phyloP scores from a whole-genome alignment of 2,797 vertebrate genomes.

The Poecilia wingei region DNA sequence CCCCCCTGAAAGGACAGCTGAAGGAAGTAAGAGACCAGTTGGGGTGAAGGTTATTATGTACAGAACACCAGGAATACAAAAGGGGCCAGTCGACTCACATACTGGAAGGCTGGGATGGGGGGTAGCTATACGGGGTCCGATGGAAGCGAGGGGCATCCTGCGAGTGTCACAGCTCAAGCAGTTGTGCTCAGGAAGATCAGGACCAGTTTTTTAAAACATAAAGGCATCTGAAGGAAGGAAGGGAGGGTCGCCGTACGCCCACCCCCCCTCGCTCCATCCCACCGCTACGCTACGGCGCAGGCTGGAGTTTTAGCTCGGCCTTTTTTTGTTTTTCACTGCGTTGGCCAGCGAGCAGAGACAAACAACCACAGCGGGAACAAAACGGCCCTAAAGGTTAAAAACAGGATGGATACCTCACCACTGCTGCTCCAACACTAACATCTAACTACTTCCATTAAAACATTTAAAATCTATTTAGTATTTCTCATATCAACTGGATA shows the following conservation, averaged over 20 bases:
- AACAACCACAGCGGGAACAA: conserved; percentile 33
- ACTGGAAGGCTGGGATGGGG: conserved; percentile 49
- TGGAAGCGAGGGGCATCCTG: conserved; percentile 55
- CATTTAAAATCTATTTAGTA: conserved; percentile 28
- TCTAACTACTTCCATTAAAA: conserved; percentile 35
- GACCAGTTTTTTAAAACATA: conserved; percentile 46
- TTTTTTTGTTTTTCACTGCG: conserved; percentile 6
- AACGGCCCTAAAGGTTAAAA: conserved; percentile 1
- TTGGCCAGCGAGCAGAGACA: conserved; percentile 25
- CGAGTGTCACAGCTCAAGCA: conserved; percentile 71
- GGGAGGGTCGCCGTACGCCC: conserved; percentile 28
- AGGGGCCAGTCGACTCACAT: conserved; percentile 76
- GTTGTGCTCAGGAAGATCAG: conserved; percentile 76
- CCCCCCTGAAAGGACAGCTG: conserved; percentile 54
- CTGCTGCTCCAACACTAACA: conserved; percentile 31
- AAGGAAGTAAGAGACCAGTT: conserved; percentile 15
- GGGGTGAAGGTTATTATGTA: conserved; percentile 77
- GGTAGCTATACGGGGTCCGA: conserved; percentile 26
- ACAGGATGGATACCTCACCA: conserved; percentile 24
- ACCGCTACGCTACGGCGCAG: conserved; percentile 46
- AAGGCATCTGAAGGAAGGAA: conserved; percentile 58
- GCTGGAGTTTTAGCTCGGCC: conserved; percentile 53
- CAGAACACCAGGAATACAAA: conserved; percentile 87
- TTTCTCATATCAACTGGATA: conserved; percentile 26
- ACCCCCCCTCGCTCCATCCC: conserved; percentile 41